Evolutionary conservation across 1,140 invertebrate species (phyloP).

Genomic region (Leptinotarsa texana): DNA sequence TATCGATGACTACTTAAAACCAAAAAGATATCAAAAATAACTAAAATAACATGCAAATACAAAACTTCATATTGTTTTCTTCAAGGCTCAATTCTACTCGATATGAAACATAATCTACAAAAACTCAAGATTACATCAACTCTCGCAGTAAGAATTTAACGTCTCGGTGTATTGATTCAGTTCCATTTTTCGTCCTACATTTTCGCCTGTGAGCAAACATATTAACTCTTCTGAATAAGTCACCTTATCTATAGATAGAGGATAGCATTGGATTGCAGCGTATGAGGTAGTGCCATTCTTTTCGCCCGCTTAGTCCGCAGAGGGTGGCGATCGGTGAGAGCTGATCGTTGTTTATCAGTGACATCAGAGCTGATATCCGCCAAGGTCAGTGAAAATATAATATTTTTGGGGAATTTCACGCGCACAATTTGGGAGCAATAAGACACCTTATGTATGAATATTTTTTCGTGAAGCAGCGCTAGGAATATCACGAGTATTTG

Average conservation of each 20-base stretch:
- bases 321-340: neutral
- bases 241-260: conserved; percentile 13
- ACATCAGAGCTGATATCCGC: conserved; percentile 1
- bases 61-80: too few relatives aligned
- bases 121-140: neutral
- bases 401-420: neutral
- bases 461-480: too few relatives aligned
- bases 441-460: too few relatives aligned
- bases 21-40: too few relatives aligned
- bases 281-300: conserved; percentile 1
- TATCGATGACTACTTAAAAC: too few relatives aligned
- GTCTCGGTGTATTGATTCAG: conserved; percentile 15
- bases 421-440: neutral
- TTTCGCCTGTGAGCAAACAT: conserved; percentile 12
- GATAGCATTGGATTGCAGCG: neutral
- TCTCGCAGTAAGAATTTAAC: neutral
- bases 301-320: neutral
- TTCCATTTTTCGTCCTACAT: conserved; percentile 18
- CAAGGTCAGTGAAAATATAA: neutral
- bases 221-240: conserved; percentile 18
- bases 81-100: neutral
- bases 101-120: neutral
- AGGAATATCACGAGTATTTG: too few relatives aligned
- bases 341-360: neutral
- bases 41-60: too few relatives aligned